These are phyloP conservation scores for Oncorhynchus mykiss DNA, from an alignment of 2,113 vertebrate genomes.

Conservation along the genomic window DNA sequence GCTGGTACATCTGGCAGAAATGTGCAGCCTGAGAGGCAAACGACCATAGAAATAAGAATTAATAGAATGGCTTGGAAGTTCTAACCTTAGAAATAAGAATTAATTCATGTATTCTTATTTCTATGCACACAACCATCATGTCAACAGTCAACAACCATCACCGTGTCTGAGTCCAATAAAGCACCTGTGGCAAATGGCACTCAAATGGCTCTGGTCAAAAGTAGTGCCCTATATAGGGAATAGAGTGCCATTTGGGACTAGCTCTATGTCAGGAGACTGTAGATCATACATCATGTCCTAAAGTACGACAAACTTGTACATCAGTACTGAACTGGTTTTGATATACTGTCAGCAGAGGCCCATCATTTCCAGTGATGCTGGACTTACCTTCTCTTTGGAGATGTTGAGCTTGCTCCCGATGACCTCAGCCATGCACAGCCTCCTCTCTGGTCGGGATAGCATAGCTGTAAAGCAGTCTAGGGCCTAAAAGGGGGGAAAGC, in stretches of 20 bases:
- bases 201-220: too few species aligned
- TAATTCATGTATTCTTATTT: too few species aligned
- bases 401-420: constrained; percentile 95
- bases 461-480: constrained; percentile 97
- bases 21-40: constrained; percentile 79
- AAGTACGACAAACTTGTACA: too few species aligned
- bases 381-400: constrained; percentile 90
- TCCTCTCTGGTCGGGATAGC: constrained; percentile 80
- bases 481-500: constrained; percentile 71
- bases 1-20: constrained; percentile 92
- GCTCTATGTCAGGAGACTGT: too few species aligned
- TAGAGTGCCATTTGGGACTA: background rate
- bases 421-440: constrained; percentile 85
- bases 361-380: background rate
- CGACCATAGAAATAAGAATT: background rate
- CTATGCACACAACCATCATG: background rate
- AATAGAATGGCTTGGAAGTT: background rate
- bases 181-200: too few species aligned
- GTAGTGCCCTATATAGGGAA: background rate
- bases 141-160: background rate
- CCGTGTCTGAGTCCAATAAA: too few species aligned
- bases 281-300: too few species aligned
- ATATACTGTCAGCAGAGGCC: background rate
- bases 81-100: too few species aligned
- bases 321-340: too few species aligned